Conservation (phyloP, 53 echinoderm and acorn worm species). For the Apostichopus leukothele region DNA sequence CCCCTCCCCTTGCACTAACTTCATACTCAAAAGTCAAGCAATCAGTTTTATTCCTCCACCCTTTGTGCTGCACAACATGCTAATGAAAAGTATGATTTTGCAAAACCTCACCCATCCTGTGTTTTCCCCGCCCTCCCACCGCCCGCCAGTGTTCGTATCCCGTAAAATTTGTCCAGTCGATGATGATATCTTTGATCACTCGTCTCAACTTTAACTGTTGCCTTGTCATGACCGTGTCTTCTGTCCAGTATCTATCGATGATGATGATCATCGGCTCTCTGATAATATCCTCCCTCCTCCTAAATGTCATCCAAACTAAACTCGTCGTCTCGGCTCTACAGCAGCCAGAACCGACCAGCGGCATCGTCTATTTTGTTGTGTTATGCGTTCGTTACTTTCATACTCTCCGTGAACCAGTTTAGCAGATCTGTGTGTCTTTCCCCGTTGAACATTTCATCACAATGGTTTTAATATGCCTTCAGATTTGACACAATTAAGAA, state of each 20-base stretch:
- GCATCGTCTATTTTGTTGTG: too few species aligned
- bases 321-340: too few species aligned
- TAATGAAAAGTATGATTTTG: neutral
- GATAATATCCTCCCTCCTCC: too few species aligned
- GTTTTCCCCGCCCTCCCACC: neutral
- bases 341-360: too few species aligned
- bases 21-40: neutral
- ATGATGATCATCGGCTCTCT: neutral
- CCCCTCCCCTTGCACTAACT: neutral
- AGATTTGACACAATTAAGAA: too few species aligned
- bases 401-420: too few species aligned
- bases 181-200: neutral
- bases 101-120: neutral
- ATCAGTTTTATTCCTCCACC: neutral
- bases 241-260: neutral
- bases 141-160: neutral
- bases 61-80: neutral
- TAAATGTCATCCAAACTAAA: too few species aligned
- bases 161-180: neutral
- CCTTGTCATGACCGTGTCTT: neutral
- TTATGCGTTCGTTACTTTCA: too few species aligned
- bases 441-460: too few species aligned
- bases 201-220: too few species aligned
- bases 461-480: too few species aligned
- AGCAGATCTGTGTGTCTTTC: too few species aligned